Evolutionary conservation across 2,888 invertebrate species (phyloP), one percentile per base, ranked within the genome.

Genomic region (Fragum whitleyi): DNA sequence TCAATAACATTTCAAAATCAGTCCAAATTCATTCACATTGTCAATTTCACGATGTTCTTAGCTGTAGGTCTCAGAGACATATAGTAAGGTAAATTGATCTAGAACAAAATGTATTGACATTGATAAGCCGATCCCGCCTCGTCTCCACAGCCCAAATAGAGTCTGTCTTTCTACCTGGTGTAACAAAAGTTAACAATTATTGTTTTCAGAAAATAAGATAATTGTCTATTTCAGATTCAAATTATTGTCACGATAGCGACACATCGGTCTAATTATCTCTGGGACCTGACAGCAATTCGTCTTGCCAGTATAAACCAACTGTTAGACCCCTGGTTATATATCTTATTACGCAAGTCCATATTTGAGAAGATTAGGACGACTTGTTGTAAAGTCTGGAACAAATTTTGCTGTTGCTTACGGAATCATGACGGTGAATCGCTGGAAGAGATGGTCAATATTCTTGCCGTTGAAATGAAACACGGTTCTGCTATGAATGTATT

Each of bases 321-420:
- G 14, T 85, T 93, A 51, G 93, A 93, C 74, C 93, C 93, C 5
- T 93, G 93, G 93, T 87, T 93, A n/a, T 93, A 93, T 83, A 93
- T 93, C 79, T 87, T 93, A 26, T 86, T 93, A 55, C 82, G 93
- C 36, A 90, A 91, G 75, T 86, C 90, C 0, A 77, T 89, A 51
- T 79, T 89, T 26, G 70, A 68, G 36, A 83, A 78, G 29, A 68
- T 85, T 6, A 68, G 59, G 16, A 57, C 14, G 14, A 23, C 19
- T 5, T 19, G 23, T 19, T 7, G 23, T 26, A 47, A 51, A n/a
- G 16, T 70, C 19, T 53, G 55, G 32, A 29, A 32, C 9, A 42
- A 16, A 28, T 5, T 47, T 3, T 42, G 68, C 28, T 36, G 61
- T 39, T 42, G 68, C 42, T 9, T 16, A 28, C 1, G 14, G 28